These are phyloP conservation scores for Drosophila parvula DNA, from an alignment of 1,140 invertebrate species.

Conservation along the genomic window DNA sequence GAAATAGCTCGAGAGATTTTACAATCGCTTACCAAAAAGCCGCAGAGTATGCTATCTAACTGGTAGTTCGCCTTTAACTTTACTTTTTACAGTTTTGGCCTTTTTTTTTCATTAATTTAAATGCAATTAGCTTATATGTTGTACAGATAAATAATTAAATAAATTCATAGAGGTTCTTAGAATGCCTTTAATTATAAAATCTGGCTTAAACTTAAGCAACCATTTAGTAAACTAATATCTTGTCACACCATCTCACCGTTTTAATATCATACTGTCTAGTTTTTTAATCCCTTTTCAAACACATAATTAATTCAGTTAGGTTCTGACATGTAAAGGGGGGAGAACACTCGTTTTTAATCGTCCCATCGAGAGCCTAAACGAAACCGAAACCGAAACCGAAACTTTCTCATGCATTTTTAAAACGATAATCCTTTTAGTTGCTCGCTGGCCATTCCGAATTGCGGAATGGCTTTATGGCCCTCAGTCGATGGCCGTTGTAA, in stretches of 20 bases:
- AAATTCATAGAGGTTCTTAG: neutral
- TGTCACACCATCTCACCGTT: neutral
- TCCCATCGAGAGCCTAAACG: constrained; percentile 7
- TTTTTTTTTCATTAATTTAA: too few species aligned
- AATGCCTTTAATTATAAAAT: neutral
- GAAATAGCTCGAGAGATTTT: too few species aligned
- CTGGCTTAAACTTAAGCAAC: neutral
- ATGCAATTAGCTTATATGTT: too few species aligned
- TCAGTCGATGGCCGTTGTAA: neutral
- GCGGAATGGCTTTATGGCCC: constrained; percentile 31
- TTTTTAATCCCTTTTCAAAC: constrained; percentile 21
- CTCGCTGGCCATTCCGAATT: neutral
- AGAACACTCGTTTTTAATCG: constrained; percentile 12
- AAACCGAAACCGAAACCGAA: constrained; percentile 12
- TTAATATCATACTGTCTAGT: neutral
- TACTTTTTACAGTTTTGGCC: too few species aligned
- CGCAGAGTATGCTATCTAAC: too few species aligned
- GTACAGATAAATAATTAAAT: too few species aligned
- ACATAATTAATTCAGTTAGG: constrained; percentile 43
- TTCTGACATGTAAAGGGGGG: neutral
- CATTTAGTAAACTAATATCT: neutral
- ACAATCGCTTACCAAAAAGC: too few species aligned
- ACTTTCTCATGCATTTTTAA: constrained; percentile 45
- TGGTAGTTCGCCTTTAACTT: too few species aligned
- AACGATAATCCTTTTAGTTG: constrained; percentile 50